Conservation (phyloP, 2,888 invertebrate species). For the Hypolimnas misippus region DNA sequence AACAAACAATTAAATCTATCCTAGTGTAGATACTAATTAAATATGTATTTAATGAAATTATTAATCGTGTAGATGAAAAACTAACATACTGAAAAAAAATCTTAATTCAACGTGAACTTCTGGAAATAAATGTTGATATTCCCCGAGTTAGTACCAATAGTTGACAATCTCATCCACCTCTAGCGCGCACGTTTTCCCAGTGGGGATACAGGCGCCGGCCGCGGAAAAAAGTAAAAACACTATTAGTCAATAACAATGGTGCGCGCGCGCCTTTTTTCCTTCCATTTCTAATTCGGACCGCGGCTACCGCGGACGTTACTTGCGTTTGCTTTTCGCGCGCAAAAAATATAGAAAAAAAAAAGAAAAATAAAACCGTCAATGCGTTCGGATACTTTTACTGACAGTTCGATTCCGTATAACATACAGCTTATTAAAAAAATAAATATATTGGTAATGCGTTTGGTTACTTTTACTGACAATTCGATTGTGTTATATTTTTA, state of each 20-base stretch:
- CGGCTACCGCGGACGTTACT: conserved; percentile 57
- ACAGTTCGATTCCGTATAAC: conserved; percentile 11
- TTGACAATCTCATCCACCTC: conserved; percentile 52
- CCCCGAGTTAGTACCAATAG: conserved; percentile 50
- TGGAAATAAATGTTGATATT: not conserved
- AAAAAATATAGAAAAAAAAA: conserved; percentile 35
- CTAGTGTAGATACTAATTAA: too few relatives aligned
- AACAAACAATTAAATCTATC: too few relatives aligned
- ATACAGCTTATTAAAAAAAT: conserved; percentile 25
- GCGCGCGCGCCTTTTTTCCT: conserved; percentile 68
- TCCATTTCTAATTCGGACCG: conserved; percentile 74
- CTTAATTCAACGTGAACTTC: too few relatives aligned
- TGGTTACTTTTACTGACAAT: conserved; percentile 38
- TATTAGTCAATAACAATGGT: conserved; percentile 70
- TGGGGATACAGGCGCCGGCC: conserved; percentile 74
- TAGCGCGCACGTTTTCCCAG: conserved; percentile 65
- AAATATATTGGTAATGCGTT: conserved; percentile 38
- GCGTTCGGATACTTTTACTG: conserved; percentile 39
- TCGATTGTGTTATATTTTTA: conserved; percentile 5
- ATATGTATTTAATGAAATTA: too few relatives aligned
- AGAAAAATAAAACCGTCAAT: conserved; percentile 42
- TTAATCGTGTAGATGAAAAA: too few relatives aligned
- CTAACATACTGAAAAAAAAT: too few relatives aligned
- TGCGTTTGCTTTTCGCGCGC: conserved; percentile 38
- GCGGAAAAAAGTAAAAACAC: conserved; percentile 80